Evolutionary conservation across 2,888 invertebrate species (phyloP).

Genomic region (Dascillus cervinus): DNA sequence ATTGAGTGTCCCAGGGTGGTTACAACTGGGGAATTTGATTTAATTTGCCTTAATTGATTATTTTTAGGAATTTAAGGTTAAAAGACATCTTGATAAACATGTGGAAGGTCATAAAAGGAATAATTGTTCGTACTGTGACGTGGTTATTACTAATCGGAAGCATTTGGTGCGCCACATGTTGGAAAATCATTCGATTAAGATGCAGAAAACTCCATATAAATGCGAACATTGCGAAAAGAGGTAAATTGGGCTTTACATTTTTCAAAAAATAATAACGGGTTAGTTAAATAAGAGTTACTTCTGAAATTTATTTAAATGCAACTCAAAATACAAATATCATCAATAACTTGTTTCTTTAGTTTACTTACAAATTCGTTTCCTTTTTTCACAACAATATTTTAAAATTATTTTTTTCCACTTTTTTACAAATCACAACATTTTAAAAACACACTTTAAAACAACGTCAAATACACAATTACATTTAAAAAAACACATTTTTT

Average conservation of each 20-base stretch:
- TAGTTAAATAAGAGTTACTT: slow-evolving; percentile 1
- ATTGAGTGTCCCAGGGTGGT: slow-evolving; percentile 18
- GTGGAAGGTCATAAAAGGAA: slow-evolving; percentile 35
- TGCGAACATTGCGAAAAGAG: slow-evolving; percentile 23
- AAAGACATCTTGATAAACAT: slow-evolving; percentile 33
- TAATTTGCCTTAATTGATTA: slow-evolving; percentile 2
- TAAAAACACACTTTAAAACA: too few relatives aligned
- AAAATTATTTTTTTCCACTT: too few relatives aligned
- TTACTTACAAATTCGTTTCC: too few relatives aligned
- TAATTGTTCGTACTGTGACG: slow-evolving; percentile 34
- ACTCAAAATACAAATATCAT: too few relatives aligned
- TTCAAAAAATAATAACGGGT: too few relatives aligned
- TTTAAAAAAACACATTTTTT: too few relatives aligned
- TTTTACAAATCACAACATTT: too few relatives aligned
- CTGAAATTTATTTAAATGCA: too few relatives aligned
- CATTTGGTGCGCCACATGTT: slow-evolving; percentile 33
- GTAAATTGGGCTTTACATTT: slow-evolving; percentile 5
- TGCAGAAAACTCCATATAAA: slow-evolving; percentile 18
- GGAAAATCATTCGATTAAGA: slow-evolving; percentile 26
- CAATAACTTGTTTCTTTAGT: too few relatives aligned
- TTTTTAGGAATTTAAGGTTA: slow-evolving; percentile 29
- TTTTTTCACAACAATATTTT: too few relatives aligned
- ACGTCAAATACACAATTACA: too few relatives aligned
- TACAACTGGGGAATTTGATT: not conserved
- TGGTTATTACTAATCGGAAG: slow-evolving; percentile 32